Evolutionary conservation across 2,888 invertebrate genomes (phyloP), one percentile per base, ranked within the genome.

Genomic region (Andrena trimmerana): DNA sequence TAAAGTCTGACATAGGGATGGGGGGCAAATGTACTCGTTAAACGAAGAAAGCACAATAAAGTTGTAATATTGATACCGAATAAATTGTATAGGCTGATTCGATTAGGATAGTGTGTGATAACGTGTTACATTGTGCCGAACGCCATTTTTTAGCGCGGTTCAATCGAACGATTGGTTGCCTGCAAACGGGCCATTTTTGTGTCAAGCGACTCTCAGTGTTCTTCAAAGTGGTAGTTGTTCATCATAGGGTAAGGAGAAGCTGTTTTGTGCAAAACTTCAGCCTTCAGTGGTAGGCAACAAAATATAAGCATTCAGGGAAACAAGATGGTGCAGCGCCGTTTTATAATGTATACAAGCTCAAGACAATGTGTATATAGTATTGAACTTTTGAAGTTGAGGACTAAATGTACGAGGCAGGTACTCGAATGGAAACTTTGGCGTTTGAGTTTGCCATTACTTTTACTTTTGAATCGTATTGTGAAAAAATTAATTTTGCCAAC

Each of bases 31-130:
- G 71, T 86, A 86, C 76, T 76, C 69, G 75, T 84, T 79, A 68
- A 76, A 50, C 65, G 84, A 83, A 71, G 76, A 84, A 57, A 84
- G 86, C 85, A 89, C 89, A 90, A 89, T 88, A 86, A 90, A 60
- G 66, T 76, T 73, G 27, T 52, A 60, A 76, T 74, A 77, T 20
- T 20, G 67, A 84, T 80, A 78, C 60, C 60, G 73, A 77, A n/a
- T 67, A 66, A 76, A 79, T 67, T 59, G 29, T 52, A 29, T n/a
- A 70, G 42, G 54, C 84, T 86, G 57, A 5, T 68, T 77, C 50
- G 48, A 72, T 66, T 33, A 68, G 27, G 29, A 31, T 60, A 70
- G 50, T 42, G 42, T 16, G 5, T 29, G 24, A 54, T 33, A n/a
- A 52, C 33, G 31, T 52, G 50, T 70, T 20, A 48, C 36, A 36